Conservation (phyloP, 2,888 invertebrate genomes). For the Xestia c-nigrum region DNA sequence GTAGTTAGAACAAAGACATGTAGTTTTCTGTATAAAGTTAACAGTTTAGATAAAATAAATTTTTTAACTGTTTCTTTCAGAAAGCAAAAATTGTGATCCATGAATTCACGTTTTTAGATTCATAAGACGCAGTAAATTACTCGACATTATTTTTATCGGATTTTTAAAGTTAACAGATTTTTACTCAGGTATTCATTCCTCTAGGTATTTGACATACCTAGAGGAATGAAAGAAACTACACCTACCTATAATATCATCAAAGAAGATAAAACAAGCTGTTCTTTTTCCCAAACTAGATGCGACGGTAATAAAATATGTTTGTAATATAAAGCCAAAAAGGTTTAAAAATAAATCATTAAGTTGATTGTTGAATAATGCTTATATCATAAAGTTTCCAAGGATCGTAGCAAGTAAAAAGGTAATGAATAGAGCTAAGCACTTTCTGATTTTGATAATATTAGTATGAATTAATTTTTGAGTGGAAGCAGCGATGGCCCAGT, state of each 20-base stretch:
- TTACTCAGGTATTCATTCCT: too few species aligned
- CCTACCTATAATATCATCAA: too few species aligned
- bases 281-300: not conserved
- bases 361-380: constrained; percentile 3
- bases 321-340: not conserved
- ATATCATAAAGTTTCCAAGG: too few species aligned
- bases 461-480: not conserved
- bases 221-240: too few species aligned
- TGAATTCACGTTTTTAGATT: not conserved
- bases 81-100: not conserved
- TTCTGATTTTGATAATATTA: too few species aligned
- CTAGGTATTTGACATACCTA: too few species aligned
- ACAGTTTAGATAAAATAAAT: not conserved
- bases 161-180: too few species aligned
- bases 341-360: not conserved
- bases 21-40: not conserved
- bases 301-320: not conserved
- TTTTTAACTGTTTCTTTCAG: not conserved
- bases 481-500: too few species aligned
- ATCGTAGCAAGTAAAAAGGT: too few species aligned
- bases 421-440: too few species aligned
- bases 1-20: not conserved
- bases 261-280: too few species aligned
- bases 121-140: not conserved
- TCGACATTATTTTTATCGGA: not conserved